These are phyloP conservation scores for Peromyscus californicus DNA, from an alignment of 2,113 vertebrate genomes.

Conservation along the genomic window DNA sequence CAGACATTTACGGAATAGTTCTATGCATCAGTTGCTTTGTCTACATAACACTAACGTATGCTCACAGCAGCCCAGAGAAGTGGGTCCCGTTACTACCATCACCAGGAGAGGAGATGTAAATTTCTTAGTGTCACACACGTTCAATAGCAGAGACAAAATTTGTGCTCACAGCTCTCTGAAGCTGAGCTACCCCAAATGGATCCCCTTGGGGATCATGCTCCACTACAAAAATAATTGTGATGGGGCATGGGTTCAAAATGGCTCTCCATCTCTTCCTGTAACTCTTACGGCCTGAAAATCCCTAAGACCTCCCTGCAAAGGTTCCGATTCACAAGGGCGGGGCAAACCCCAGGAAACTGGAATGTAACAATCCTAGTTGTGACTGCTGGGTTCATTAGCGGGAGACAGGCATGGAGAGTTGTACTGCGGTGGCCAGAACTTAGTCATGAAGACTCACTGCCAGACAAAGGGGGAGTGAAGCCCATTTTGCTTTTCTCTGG, in stretches of 20 bases:
- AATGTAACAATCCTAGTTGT: not conserved
- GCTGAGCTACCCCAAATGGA: not conserved
- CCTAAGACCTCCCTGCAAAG: not conserved
- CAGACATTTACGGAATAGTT: not conserved
- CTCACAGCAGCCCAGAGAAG: not conserved
- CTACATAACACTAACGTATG: not conserved
- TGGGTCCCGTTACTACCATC: not conserved
- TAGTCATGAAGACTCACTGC: not conserved
- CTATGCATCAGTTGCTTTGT: rapidly evolving
- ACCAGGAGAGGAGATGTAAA: not conserved
- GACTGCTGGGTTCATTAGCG: not conserved
- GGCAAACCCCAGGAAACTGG: not conserved
- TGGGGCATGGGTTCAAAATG: not conserved
- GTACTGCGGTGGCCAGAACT: not conserved
- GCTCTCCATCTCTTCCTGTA: not conserved
- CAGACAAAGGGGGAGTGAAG: not conserved
- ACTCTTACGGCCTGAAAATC: not conserved
- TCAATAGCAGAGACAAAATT: not conserved
- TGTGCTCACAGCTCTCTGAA: not conserved
- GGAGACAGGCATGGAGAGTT: not conserved
- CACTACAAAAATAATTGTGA: not conserved
- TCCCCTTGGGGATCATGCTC: not conserved
- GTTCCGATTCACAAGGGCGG: not conserved
- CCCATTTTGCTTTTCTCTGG: conserved; percentile 2
- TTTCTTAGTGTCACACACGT: not conserved